Conservation (phyloP, 2,888 invertebrate species). For the Tinea semifulvella region DNA sequence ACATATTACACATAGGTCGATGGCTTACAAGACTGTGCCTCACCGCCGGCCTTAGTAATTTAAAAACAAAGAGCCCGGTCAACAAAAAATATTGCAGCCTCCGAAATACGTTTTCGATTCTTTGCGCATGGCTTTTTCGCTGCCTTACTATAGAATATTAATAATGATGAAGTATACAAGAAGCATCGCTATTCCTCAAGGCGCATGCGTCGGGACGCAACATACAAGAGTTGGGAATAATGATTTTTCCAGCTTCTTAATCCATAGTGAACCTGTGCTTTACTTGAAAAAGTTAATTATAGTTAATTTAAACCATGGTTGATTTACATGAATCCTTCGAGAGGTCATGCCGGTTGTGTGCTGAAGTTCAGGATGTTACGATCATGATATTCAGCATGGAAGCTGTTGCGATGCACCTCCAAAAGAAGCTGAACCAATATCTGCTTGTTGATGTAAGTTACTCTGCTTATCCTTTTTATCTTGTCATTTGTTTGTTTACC, state of each 20-base stretch:
- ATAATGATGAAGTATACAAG: slow-evolving; percentile 35
- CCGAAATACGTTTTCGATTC: no score
- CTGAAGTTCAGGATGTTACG: slow-evolving; percentile 65
- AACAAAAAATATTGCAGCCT: no score
- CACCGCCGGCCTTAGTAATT: no score
- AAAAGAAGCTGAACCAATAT: slow-evolving; percentile 74
- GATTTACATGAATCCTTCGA: slow-evolving; percentile 37
- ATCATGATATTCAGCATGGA: slow-evolving; percentile 73
- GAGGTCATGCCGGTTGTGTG: slow-evolving; percentile 72
- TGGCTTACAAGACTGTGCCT: no score
- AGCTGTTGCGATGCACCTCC: slow-evolving; percentile 70
- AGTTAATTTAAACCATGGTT: slow-evolving; percentile 24
- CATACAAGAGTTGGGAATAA: slow-evolving; percentile 20
- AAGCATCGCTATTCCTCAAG: slow-evolving; percentile 31
- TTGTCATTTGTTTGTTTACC: not conserved
- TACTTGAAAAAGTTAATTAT: not conserved
- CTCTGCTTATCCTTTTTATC: not conserved
- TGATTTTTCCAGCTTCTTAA: not conserved
- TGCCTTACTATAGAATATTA: slow-evolving; percentile 24
- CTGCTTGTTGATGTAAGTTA: slow-evolving; percentile 69
- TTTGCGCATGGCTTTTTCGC: slow-evolving; percentile 5
- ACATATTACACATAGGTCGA: no score
- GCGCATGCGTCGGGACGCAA: slow-evolving; percentile 41
- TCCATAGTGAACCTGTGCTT: not conserved
- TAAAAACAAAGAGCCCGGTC: no score